Conservation (phyloP, 2,797 vertebrate species). For the Cuniculus paca region DNA sequence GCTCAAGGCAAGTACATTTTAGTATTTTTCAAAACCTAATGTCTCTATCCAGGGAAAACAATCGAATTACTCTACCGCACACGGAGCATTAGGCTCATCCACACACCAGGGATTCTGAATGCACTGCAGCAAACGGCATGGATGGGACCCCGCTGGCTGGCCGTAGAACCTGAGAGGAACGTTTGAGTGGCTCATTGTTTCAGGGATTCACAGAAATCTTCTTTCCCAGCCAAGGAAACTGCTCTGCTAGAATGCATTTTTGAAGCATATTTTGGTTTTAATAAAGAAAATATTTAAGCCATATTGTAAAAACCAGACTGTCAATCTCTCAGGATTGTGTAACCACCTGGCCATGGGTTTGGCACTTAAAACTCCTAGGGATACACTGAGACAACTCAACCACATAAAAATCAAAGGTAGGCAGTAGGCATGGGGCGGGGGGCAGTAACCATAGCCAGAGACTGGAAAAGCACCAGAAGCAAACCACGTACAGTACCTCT, state of each 20-base stretch:
- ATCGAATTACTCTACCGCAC: conserved; percentile 45
- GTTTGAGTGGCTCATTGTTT: neutral
- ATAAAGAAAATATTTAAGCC: conserved; percentile 62
- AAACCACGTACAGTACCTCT: neutral
- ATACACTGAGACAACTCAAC: neutral
- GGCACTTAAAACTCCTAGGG: neutral
- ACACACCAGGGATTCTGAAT: neutral
- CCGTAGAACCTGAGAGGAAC: neutral
- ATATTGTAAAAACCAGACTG: neutral
- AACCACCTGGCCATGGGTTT: neutral
- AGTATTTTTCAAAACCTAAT: conserved; percentile 70
- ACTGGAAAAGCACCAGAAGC: neutral
- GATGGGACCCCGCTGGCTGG: neutral
- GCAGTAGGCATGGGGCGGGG: too few species aligned
- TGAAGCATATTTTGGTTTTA: conserved; percentile 60
- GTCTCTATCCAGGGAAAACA: conserved; percentile 65
- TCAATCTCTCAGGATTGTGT: neutral
- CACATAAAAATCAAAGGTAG: neutral
- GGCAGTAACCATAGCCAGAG: conserved; percentile 11
- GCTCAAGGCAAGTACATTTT: conserved; percentile 62
- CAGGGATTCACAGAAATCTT: neutral
- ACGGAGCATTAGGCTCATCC: neutral
- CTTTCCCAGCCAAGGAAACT: conserved; percentile 12
- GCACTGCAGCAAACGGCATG: neutral
- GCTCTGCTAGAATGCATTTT: neutral